Evolutionary conservation across 2,113 vertebrate species (phyloP), one percentile per base, ranked within the genome.

Genomic region (Odocoileus hemionus): DNA sequence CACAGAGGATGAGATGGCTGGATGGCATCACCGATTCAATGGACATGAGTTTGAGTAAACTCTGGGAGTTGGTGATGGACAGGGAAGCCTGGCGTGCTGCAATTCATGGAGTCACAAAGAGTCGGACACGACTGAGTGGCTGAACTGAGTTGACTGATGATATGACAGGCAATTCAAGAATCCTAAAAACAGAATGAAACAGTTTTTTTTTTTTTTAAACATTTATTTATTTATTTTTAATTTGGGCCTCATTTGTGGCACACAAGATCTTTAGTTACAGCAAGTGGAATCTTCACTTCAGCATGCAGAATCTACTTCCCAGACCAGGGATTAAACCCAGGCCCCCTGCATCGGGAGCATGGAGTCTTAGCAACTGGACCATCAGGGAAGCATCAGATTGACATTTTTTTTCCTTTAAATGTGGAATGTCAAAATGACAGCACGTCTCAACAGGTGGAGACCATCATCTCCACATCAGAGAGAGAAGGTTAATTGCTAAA

Each of bases 401-500:
- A 70, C 82, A 58, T 60, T 64, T 36, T 36, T 26, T 26, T 95
- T 92, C 80, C 7, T 33, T 92, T 79, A 97, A 82, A 50, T 54
- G 64, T 97, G 0, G 0, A 91, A 4, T 12, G 12, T 85, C 92
- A 97, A 88, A 89, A 52, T 57, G 86, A 86, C 95, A 89, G 21
- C 50, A 86, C 60, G 1, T 92, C 19, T 16, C 30, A 43, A 82
- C 87, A 96, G 95, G 96, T 95, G 47, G 86, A 64, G 9, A 33
- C n/a, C 23, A 52, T 94, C 92, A 64, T n/a, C 84, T 23, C 19
- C 30, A 43, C 92, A 84, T 60, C 1, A 8, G 55, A 91, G 21
- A 94, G 89, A 82, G 95, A 89, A 97, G 93, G 96, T 91, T 97
- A 97, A 97, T 95, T 92, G 93, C 89, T 96, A 97, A 97, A 91